phyloP scores from a whole-genome alignment of 2,797 vertebrate genomes.

The Florisuga fusca region DNA sequence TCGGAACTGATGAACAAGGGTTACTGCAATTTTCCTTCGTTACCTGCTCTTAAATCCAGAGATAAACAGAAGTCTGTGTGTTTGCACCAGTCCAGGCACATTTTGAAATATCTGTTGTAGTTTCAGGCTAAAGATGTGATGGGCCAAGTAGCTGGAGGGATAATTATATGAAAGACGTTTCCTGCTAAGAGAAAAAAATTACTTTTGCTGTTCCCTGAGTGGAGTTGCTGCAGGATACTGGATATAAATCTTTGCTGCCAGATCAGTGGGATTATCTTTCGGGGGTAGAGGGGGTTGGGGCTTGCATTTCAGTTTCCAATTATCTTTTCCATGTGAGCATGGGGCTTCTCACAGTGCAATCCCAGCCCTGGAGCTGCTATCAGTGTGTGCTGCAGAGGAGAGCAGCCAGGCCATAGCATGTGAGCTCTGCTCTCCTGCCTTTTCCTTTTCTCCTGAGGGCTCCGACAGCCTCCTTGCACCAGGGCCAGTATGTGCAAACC shows the following conservation, averaged over 20 bases:
- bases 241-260: background rate
- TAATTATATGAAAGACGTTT: background rate
- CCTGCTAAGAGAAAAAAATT: background rate
- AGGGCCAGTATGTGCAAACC: background rate
- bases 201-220: background rate
- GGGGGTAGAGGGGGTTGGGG: background rate
- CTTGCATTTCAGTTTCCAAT: background rate
- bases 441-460: background rate
- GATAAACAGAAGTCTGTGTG: background rate
- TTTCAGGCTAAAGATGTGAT: background rate
- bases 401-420: background rate
- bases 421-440: background rate
- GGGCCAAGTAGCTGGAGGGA: background rate
- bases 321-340: background rate
- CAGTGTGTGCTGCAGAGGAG: background rate
- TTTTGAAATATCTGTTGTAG: background rate
- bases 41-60: background rate
- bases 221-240: background rate
- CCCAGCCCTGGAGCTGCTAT: background rate
- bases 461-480: background rate
- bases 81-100: background rate
- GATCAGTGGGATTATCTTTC: background rate
- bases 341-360: background rate
- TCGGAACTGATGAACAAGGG: background rate
- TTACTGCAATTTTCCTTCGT: background rate